phyloP scores from a whole-genome alignment of 2,797 vertebrate species.

The Delichon dasypus region DNA sequence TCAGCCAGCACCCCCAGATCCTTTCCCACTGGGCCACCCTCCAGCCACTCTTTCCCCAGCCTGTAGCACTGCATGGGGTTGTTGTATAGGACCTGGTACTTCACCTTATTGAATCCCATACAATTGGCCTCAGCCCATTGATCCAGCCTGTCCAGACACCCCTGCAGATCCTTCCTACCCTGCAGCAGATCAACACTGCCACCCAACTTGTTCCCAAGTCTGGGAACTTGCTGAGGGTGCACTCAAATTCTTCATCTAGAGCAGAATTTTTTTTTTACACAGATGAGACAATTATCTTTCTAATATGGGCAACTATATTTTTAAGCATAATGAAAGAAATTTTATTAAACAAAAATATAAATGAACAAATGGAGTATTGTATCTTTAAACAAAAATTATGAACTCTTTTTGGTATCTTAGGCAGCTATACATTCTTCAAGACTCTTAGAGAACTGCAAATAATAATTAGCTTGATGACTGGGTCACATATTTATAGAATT shows the following conservation, averaged over 20 bases:
- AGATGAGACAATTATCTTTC: neutral
- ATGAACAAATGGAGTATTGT: neutral
- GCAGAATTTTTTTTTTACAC: neutral
- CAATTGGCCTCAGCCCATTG: accelerated
- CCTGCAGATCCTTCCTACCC: neutral
- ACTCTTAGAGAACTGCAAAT: neutral
- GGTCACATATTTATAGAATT: neutral
- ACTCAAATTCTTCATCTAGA: neutral
- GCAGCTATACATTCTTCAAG: neutral
- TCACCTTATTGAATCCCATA: neutral
- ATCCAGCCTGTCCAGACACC: neutral
- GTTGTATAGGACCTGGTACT: neutral
- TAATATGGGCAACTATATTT: neutral
- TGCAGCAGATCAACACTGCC: neutral
- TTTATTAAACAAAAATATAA: neutral
- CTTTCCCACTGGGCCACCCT: neutral
- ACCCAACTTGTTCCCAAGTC: neutral
- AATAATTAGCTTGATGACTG: neutral
- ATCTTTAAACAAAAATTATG: neutral
- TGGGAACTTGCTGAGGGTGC: neutral
- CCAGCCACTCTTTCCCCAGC: neutral
- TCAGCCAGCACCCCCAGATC: too few relatives aligned
- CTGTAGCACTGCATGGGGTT: neutral
- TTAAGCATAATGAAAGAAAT: neutral
- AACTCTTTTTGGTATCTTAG: neutral